Conservation (phyloP, 1,140 invertebrate species). For the Tribolium madens region DNA sequence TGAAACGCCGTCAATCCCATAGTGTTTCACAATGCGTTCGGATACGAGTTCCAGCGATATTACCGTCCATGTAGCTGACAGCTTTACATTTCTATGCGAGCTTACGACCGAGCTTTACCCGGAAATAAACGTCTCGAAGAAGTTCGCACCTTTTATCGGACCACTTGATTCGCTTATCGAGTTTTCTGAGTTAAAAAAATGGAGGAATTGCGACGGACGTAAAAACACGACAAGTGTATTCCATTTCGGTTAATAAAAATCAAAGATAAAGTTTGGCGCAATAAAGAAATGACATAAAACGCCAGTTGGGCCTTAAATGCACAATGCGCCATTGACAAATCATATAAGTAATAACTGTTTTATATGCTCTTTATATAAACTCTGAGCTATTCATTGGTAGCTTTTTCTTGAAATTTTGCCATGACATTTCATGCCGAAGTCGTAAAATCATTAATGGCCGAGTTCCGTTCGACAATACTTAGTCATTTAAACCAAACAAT, state of each 20-base stretch:
- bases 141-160: conserved; percentile 29
- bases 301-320: not conserved
- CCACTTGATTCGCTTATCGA: conserved; percentile 45
- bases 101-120: conserved; percentile 51
- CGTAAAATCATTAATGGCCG: not conserved
- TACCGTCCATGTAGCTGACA: conserved; percentile 54
- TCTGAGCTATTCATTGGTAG: not conserved
- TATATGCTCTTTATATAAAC: conserved; percentile 27
- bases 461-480: too few relatives aligned
- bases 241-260: conserved; percentile 1
- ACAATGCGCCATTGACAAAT: conserved; percentile 35
- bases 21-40: conserved; percentile 49
- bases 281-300: conserved; percentile 16
- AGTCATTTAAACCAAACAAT: too few relatives aligned
- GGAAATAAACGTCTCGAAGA: conserved; percentile 52
- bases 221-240: conserved; percentile 1
- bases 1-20: conserved; percentile 53
- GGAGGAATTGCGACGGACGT: too few relatives aligned
- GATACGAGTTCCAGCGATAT: conserved; percentile 56
- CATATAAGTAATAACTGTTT: conserved; percentile 30
- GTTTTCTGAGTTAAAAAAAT: too few relatives aligned
- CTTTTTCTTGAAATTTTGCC: conserved; percentile 27
- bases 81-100: conserved; percentile 57
- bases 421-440: not conserved
- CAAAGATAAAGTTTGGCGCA: not conserved